A percentile compares a stretch with the other conserved stretches of the same genome.
phyloP scores from a whole-genome alignment of 1,140 invertebrate genomes.

The Eupristina koningsbergeri region DNA sequence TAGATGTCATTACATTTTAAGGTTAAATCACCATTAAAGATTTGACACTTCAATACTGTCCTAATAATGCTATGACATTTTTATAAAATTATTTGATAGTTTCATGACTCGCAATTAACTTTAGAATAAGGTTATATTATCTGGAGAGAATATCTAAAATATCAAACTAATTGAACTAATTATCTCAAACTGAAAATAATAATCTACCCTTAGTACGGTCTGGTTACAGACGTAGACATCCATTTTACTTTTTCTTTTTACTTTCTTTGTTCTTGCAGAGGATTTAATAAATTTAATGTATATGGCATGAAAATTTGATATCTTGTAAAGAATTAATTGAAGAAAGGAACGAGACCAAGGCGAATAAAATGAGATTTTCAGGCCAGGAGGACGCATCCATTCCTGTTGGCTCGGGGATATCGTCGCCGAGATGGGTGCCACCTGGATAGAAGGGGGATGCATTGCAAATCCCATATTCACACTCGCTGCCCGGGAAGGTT shows the following conservation, averaged over 20 bases:
- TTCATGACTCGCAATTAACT: no score
- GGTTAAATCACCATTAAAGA: no score
- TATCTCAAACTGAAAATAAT: background rate
- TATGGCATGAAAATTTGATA: background rate
- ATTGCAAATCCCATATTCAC: conserved; percentile 79
- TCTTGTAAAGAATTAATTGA: background rate
- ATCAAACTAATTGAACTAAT: no score
- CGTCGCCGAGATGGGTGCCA: conserved; percentile 82
- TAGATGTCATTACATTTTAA: no score
- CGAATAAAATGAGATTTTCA: conserved; percentile 54
- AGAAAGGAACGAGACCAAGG: background rate
- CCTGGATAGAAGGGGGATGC: conserved; percentile 78
- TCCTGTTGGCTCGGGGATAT: conserved; percentile 83
- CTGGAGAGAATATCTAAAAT: no score
- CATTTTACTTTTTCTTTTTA: no score
- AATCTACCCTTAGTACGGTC: background rate
- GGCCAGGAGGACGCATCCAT: conserved; percentile 81
- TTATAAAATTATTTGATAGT: no score
- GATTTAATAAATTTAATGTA: background rate
- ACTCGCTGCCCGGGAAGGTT: conserved; percentile 78
- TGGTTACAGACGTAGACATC: no score
- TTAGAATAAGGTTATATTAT: no score
- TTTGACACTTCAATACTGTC: no score
- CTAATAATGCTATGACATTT: no score
- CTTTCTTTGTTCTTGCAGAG: background rate